Evolutionary conservation across 1,140 invertebrate genomes (phyloP).

Genomic region (Colletes latitarsis): DNA sequence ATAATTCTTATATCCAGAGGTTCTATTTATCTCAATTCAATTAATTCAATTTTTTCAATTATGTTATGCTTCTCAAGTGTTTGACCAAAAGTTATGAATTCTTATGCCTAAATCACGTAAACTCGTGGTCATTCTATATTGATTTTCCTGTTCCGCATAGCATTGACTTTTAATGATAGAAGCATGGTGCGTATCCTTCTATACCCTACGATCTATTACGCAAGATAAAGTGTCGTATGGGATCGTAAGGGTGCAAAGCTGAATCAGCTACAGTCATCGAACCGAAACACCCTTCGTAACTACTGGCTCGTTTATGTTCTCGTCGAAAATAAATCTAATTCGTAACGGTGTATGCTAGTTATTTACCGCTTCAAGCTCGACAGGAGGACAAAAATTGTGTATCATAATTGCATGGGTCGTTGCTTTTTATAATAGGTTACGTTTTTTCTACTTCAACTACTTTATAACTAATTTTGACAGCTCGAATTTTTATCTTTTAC

Average conservation of each 20-base stretch:
- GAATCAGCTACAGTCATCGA: slow-evolving; percentile 73
- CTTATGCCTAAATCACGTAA: no score
- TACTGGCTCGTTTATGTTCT: slow-evolving; percentile 63
- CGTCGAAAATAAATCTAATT: slow-evolving; percentile 65
- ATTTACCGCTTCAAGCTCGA: background rate
- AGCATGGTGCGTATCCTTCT: background rate
- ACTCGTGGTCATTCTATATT: no score
- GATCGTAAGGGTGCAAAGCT: slow-evolving; percentile 71
- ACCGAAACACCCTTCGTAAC: slow-evolving; percentile 69
- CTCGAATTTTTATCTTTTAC: no score
- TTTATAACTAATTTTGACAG: no score
- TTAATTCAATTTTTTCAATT: no score
- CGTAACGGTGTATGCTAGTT: slow-evolving; percentile 27
- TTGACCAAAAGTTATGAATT: no score
- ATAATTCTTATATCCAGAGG: no score
- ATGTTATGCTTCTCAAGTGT: no score
- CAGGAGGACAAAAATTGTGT: background rate
- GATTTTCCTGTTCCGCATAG: background rate
- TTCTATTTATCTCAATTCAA: no score
- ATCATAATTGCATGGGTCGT: no score
- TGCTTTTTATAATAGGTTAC: no score
- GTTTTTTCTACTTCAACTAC: no score
- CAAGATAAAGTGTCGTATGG: slow-evolving; percentile 69
- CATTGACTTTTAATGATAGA: background rate
- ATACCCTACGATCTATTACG: slow-evolving; percentile 56